Base-by-base conservation (phyloP, 2,113 vertebrate genomes). In the Apus apus region DNA sequence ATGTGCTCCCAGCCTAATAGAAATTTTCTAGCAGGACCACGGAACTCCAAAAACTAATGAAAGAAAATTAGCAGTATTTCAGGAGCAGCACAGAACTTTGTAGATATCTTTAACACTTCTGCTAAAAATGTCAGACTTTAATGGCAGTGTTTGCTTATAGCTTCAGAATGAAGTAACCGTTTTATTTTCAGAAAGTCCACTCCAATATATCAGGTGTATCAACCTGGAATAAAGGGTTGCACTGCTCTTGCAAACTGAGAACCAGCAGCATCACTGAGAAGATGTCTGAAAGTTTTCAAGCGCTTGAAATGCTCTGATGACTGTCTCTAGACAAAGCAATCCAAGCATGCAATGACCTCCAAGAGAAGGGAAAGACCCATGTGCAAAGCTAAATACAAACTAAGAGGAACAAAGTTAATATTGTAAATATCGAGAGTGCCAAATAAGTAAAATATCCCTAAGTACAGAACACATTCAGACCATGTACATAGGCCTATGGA, bases 321-420 rank as follows among this genome's bases (percentile, higher is more conserved):
- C 64, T 40, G 72, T 48, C 87, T 96, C 82, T 50, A 77, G 64
- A 70, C 48, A 26, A 96, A 96, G 82, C 71, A 85, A 96, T 25
- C 50, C 23, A 12, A 90, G 91, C 90, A 16, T 30, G 34, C 78
- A 90, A 4, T 32, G 79, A 94, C 5, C 8, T 66, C 79, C 86
- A 91, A 73, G 61, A 90, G 60, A 90, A 94, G 56, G 64, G 71
- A 85, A 73, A 92, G 72, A 57, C 4, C 1, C 67, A 40, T 4
- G 34, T 48, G 36, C 58, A 73, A 68, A 91, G 22, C 78, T 88
- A 95, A 94, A 85, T 70, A 89, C 58, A 85, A 92, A 79, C 68
- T 46, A 87, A 80, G 40, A 53, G 56, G 34, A 88, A 80, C 82
- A 85, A 88, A 86, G 51, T 29, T 81, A 89, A 93, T 80, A 64